Evolutionary conservation across 2,797 vertebrate genomes (phyloP), one percentile per base, ranked within the genome.

Genomic region (Morelia viridis): DNA sequence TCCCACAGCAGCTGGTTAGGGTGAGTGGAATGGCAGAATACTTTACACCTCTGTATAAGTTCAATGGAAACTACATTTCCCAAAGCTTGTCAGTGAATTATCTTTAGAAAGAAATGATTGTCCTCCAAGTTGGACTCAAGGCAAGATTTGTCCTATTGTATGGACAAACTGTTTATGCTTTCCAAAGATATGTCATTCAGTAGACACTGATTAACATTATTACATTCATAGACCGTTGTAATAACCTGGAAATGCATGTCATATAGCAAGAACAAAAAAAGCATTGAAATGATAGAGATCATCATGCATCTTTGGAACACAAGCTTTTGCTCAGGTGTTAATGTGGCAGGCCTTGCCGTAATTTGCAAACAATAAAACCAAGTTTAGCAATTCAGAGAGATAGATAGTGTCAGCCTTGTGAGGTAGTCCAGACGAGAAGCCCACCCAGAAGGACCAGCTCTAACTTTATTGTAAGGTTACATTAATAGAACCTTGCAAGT

Each of bases 1-100:
- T 99, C 95, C 99, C 99, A 0, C 98, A 99, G 97, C 99, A 99
- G 98, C 98, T 99, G 87, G 99, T 99, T 95, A 97, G 98, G 96
- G 99, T 99, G 96, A 99, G 99, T 98, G 90, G 10, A 6, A 65
- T 0, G 0, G 1, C 41, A 19, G 0, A 22, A 50, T 41, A 71
- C 41, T 61, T 26, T 56, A 65, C 58, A 13, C 0, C 31, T 6
- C 50, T 12, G 6, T 57, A 64, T 22, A 46, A 80, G 19, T 22
- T 80, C 35, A 24, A 46, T 46, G 76, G 35, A 80, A 41, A 5
- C 56, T 71, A 22, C 60, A 15, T 19, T 31, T 89, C 50, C 26
- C 89, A 31, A 9, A 57, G 46, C 58, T 64, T 87, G 15, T 64
- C 22, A 26, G 58, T 83, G 46, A 46, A 50, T 88, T 61, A 50